Conservation (phyloP, 2,888 invertebrate species). For the Drosophila greeni region DNA sequence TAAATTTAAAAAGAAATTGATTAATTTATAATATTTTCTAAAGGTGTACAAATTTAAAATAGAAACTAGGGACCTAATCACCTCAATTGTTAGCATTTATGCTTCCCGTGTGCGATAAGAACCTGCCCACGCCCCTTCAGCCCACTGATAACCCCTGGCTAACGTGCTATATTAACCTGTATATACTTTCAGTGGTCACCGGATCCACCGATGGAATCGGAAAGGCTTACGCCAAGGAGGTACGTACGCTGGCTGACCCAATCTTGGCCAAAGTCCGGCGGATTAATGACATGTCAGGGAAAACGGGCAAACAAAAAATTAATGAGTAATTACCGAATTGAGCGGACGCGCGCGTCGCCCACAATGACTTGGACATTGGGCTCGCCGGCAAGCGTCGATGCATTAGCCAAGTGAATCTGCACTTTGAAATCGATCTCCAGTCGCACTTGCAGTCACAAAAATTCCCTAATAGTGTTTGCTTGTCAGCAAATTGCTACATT, state of each 20-base stretch:
- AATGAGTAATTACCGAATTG: conserved; percentile 34
- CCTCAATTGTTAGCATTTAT: not conserved
- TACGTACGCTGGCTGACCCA: conserved; percentile 73
- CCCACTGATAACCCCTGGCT: conserved; percentile 20
- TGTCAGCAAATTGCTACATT: conserved; percentile 29
- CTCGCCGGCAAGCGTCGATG: not conserved
- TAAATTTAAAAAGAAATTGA: too few species aligned
- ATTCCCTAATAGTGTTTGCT: conserved; percentile 47
- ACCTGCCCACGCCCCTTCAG: not conserved
- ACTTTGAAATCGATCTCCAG: conserved; percentile 47
- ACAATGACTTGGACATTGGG: conserved; percentile 57
- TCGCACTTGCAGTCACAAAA: conserved; percentile 14
- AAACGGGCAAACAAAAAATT: conserved; percentile 41
- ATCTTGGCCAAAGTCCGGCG: conserved; percentile 19
- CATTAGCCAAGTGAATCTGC: conserved; percentile 42
- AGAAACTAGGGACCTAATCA: not conserved
- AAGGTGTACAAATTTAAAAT: not conserved
- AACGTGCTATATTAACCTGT: not conserved
- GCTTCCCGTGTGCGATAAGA: conserved; percentile 27
- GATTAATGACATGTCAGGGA: conserved; percentile 32
- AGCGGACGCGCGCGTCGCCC: conserved; percentile 13
- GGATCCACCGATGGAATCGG: conserved; percentile 95
- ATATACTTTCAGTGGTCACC: conserved; percentile 85
- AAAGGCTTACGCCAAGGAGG: conserved; percentile 89
- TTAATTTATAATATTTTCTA: not conserved